Base-by-base conservation (phyloP, 2,888 invertebrate genomes). In the Pimpla rufipes region DNA sequence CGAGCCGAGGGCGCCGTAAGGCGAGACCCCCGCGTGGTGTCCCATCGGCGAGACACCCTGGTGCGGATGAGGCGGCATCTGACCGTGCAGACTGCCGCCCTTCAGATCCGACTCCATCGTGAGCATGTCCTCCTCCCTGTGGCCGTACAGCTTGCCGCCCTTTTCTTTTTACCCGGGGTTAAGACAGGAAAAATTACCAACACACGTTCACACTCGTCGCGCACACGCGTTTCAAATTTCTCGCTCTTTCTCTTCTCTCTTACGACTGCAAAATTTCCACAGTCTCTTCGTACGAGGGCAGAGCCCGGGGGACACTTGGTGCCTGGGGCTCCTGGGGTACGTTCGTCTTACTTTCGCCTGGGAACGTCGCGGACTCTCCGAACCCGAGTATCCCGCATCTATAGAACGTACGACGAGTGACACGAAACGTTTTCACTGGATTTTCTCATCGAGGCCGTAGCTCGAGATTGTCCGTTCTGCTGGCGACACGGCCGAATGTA, bases 31-130 rank as follows among this genome's bases (percentile, higher is more conserved):
- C 59, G 95, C 93, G 92, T 97, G 96, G 86, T 94, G 94, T 89
- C 96, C 96, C 89, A 96, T 94, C 67, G 94, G 94, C 90, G 96
- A 95, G 81, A 94, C 92, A 83, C 94, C 94, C 94, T 97, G 97
- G 94, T 97, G 97, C 93, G 97, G 97, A 88, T 94, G 94, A 93
- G 97, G 97, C 93, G 97, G 97, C 96, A 97, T 97, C 89, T 96
- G 97, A 91, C 96, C 97, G 93, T 97, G 97, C 93, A 97, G 94
- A 94, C 96, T 97, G 94, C 97, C 97, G 94, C 97, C 97, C 94
- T 97, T 97, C 94, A 97, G 95, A 94, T 97, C 97, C 94, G 97
- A 95, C 96, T 97, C 97, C 97, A 97, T 97, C 94, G 97, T 97
- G 94, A 97, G 95, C 97, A 97, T 97, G 92, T 96, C 97, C 94